phyloP scores from a whole-genome alignment of 35 echinoderm and acorn worm species.

The Stichopus chloronotus region DNA sequence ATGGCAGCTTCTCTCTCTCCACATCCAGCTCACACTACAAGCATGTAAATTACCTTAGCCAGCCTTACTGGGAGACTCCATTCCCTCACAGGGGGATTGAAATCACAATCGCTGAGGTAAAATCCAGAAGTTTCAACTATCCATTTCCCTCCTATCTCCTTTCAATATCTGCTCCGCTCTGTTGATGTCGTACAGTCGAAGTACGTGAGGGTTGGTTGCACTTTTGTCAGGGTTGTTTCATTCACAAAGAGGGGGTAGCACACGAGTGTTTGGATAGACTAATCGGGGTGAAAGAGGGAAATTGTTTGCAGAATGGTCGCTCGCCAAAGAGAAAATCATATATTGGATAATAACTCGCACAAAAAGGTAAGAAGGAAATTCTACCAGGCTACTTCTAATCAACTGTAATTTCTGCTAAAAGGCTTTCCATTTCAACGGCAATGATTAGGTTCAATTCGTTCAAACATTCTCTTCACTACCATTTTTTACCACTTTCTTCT shows the following conservation, averaged over 20 bases:
- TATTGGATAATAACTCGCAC: slow-evolving; percentile 43
- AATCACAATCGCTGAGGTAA: background rate
- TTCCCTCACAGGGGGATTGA: slow-evolving; percentile 16
- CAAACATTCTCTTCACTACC: too few relatives aligned
- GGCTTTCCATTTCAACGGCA: background rate
- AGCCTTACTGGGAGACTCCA: slow-evolving; percentile 42
- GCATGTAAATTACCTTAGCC: slow-evolving; percentile 46
- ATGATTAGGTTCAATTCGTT: too few relatives aligned
- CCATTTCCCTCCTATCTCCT: background rate
- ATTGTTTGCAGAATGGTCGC: background rate
- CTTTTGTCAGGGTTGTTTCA: slow-evolving; percentile 32
- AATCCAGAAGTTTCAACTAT: too few relatives aligned
- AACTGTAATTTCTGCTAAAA: slow-evolving; percentile 44
- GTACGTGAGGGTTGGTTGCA: slow-evolving; percentile 34
- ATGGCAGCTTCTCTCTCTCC: slow-evolving; percentile 12
- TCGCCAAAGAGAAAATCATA: background rate
- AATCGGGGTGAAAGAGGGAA: slow-evolving; percentile 24
- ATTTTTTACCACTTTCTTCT: background rate
- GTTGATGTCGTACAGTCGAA: background rate
- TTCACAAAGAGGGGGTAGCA: slow-evolving; percentile 13
- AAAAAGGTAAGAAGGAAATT: background rate
- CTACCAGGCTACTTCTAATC: background rate
- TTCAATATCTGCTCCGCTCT: background rate
- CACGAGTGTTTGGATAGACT: slow-evolving; percentile 21
- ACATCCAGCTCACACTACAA: slow-evolving; percentile 40